Evolutionary conservation across 2,888 invertebrate genomes (phyloP), one percentile per base, ranked within the genome.

Genomic region (Chalcosyrphus nemorum): DNA sequence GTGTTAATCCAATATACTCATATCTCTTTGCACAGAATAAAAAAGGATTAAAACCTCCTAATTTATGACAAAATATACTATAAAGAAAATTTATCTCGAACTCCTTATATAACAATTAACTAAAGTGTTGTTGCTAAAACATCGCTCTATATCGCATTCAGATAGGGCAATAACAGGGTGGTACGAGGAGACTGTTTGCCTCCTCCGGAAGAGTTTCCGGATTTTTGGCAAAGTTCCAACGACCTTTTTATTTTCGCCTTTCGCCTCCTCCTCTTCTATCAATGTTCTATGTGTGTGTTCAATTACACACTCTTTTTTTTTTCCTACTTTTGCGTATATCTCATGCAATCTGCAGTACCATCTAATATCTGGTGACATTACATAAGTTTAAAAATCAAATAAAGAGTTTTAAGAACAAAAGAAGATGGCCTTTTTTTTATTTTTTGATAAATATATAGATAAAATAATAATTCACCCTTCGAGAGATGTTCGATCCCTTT

Each of bases 401-500:
- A 2, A 15, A 5, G 15, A 15, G 6, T n/a, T n/a, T n/a, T 41
- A 38, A 7, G 13, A 15, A 15, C 2, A 35, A 17, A 47, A 11
- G n/a, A n/a, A n/a, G n/a, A n/a, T n/a, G n/a, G n/a, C n/a, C n/a
- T n/a, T n/a, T n/a, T n/a, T n/a, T n/a, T n/a, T n/a, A n/a, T n/a
- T n/a, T n/a, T n/a, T n/a, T n/a, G n/a, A 21, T 2, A 54, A 43
- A n/a, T 56, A 59, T 47, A 11, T 57, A 4, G n/a, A 32, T 21
- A 45, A 43, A n/a, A 24, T 17, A 47, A 71, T 43, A 63, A 75
- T 56, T 88, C 88, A 91, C 88, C 91, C 91, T 71, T 91, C 91
- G 86, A 90, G 87, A 59, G 90, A 91, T 85, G 89, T 88, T 72
- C 89, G 89, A 71, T 87, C 86, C 70, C 80, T 75, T 90, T 90